phyloP scores from a whole-genome alignment of 2,113 vertebrate genomes.

The Leucoraja erinaceus region DNA sequence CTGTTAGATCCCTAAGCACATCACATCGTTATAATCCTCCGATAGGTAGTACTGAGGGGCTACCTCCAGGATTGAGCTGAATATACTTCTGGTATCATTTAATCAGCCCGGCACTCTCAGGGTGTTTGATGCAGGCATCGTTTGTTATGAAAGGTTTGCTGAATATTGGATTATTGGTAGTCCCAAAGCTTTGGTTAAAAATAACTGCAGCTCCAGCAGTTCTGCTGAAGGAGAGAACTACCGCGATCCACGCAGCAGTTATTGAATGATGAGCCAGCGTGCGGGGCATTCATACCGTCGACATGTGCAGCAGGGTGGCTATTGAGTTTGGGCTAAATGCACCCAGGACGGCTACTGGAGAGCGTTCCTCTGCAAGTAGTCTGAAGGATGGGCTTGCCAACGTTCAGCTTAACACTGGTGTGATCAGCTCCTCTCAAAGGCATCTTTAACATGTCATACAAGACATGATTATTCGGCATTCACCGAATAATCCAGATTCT shows the following conservation, averaged over 20 bases:
- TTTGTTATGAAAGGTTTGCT: conserved; percentile 6
- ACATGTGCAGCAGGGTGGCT: not conserved
- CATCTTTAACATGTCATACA: not conserved
- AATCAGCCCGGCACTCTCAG: not conserved
- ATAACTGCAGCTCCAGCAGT: not conserved
- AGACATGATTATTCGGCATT: too few species aligned
- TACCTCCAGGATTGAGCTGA: not conserved
- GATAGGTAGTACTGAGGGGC: not conserved
- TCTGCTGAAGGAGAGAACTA: not conserved
- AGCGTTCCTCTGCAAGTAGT: not conserved
- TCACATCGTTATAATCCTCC: not conserved
- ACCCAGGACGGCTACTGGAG: not conserved
- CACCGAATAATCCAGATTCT: not conserved
- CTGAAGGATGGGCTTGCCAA: not conserved
- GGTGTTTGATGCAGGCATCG: not conserved
- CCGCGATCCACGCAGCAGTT: not conserved
- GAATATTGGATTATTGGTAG: not conserved
- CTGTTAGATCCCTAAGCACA: not conserved
- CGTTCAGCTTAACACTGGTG: not conserved
- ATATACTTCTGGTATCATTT: not conserved
- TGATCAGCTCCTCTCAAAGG: not conserved
- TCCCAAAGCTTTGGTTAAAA: conserved; percentile 16
- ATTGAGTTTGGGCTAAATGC: not conserved
- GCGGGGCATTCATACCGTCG: not conserved
- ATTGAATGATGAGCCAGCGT: not conserved